Evolutionary conservation across 64 coral and sea anemone genomes (phyloP).

Genomic region (Astreopora myriophthalma): DNA sequence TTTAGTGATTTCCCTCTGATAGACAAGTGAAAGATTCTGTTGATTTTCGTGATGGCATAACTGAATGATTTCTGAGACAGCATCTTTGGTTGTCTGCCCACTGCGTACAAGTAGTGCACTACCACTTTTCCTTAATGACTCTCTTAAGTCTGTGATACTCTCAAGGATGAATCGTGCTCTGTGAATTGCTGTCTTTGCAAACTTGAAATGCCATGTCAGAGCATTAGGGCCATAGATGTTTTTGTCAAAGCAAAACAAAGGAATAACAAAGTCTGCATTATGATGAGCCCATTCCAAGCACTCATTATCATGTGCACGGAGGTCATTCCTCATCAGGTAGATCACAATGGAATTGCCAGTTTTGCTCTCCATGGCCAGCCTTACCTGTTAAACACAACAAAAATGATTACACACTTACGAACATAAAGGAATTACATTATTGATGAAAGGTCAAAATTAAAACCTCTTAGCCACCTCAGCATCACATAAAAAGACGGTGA

Average conservation of each 20-base stretch:
- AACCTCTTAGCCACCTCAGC: too few species aligned
- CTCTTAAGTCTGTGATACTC: conserved; percentile 51
- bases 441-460: too few species aligned
- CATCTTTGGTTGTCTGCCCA: conserved; percentile 35
- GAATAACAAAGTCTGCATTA: conserved; percentile 63
- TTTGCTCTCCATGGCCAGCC: not conserved
- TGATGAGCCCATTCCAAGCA: conserved; percentile 66
- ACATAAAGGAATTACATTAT: not conserved
- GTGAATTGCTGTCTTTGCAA: conserved; percentile 61
- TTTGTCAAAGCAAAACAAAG: conserved; percentile 74
- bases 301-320: conserved; percentile 74
- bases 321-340: conserved; percentile 65
- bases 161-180: conserved; percentile 42
- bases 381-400: not conserved
- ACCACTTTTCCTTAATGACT: conserved; percentile 15
- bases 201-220: conserved; percentile 55
- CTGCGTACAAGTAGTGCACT: conserved; percentile 30
- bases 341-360: conserved; percentile 36
- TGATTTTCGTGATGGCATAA: not conserved
- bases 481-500: too few species aligned
- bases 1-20: conserved; percentile 59
- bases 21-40: conserved; percentile 22
- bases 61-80: conserved; percentile 14
- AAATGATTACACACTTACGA: not conserved
- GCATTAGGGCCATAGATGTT: conserved; percentile 4